phyloP scores from a whole-genome alignment of 1,140 invertebrate genomes.

The Hycleus cichorii region DNA sequence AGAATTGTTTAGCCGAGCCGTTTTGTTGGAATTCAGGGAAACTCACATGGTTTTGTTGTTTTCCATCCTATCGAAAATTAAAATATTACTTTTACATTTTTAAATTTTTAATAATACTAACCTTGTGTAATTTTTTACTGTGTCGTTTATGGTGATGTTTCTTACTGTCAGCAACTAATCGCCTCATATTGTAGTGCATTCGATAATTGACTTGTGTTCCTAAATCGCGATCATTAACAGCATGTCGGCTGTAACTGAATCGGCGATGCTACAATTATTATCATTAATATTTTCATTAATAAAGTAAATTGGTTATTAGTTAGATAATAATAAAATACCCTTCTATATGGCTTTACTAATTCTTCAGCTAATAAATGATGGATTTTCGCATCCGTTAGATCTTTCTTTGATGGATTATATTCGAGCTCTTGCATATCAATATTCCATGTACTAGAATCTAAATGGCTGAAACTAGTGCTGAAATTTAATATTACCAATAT shows the following conservation, averaged over 20 bases:
- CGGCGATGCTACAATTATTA: slow-evolving; percentile 64
- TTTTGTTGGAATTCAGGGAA: slow-evolving; percentile 82
- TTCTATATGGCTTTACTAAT: slow-evolving; percentile 79
- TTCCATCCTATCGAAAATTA: slow-evolving; percentile 54
- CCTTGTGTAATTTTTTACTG: slow-evolving; percentile 65
- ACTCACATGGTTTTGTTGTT: slow-evolving; percentile 76
- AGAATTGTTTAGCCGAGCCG: slow-evolving; percentile 75
- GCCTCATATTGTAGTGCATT: slow-evolving; percentile 83
- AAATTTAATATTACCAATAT: slow-evolving; percentile 1
- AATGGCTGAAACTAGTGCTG: slow-evolving; percentile 71
- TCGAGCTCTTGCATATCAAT: slow-evolving; percentile 89
- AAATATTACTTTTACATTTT: background rate
- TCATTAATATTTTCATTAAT: background rate
- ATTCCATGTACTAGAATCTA: slow-evolving; percentile 76
- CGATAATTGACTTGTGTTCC: slow-evolving; percentile 83
- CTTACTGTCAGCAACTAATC: slow-evolving; percentile 69
- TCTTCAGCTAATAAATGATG: slow-evolving; percentile 89
- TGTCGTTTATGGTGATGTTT: slow-evolving; percentile 74
- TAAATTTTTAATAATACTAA: slow-evolving; percentile 32
- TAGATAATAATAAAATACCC: slow-evolving; percentile 53
- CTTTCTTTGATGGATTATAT: slow-evolving; percentile 85
- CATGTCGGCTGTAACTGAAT: slow-evolving; percentile 83
- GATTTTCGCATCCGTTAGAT: slow-evolving; percentile 84
- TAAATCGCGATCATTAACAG: slow-evolving; percentile 80
- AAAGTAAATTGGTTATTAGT: background rate